Base-by-base conservation (phyloP, 1,140 invertebrate species). In the Trichoplusia ni region DNA sequence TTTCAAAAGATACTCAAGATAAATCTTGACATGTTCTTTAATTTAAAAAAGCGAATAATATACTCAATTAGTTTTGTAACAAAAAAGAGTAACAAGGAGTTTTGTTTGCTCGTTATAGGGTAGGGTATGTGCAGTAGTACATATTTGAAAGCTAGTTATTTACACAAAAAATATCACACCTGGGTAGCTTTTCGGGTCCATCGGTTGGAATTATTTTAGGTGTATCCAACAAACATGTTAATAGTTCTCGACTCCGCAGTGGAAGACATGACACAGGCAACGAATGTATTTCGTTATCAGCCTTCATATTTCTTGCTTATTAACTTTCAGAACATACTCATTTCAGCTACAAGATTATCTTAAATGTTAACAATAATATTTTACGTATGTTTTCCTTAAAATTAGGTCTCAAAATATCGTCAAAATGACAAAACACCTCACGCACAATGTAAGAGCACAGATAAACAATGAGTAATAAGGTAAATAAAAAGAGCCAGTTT, bases 201-300 rank as follows among this genome's bases (percentile, higher is more conserved):
- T 79, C 70, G 33, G 71, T 75, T 21, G 75, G 75, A 23, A 89
- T 54, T 35, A 87, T 67, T 76, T 84, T 84, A 70, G 61, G 79
- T 13, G 81, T 67, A 69, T 89, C 82, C 42, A 89, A 54, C 19
- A 81, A 72, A 53, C 69, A 74, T 18, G 83, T 84, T 67, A 86
- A 71, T 59, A 84, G 44, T 60, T 71, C 74, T 47, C 73, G 74
- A 68, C 79, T 82, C 79, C 81, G 77, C 61, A 69, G 67, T 54
- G 81, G 78, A 49, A 85, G 76, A 40, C 65, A 64, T 27, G 78
- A 75, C 64, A 89, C 66, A 56, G 80, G 78, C 38, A 77, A 35
- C 9, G 33, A 47, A 61, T 69, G 56, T 64, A 77, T 62, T 51
- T 71, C 66, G 61, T 67, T 61, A 42, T 81, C 75, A 40, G 65